Percentiles rank a stretch among this genome's conserved stretches.
These are phyloP conservation scores for Crenichthys baileyi DNA, from an alignment of 2,797 vertebrate species.

Conservation along the genomic window DNA sequence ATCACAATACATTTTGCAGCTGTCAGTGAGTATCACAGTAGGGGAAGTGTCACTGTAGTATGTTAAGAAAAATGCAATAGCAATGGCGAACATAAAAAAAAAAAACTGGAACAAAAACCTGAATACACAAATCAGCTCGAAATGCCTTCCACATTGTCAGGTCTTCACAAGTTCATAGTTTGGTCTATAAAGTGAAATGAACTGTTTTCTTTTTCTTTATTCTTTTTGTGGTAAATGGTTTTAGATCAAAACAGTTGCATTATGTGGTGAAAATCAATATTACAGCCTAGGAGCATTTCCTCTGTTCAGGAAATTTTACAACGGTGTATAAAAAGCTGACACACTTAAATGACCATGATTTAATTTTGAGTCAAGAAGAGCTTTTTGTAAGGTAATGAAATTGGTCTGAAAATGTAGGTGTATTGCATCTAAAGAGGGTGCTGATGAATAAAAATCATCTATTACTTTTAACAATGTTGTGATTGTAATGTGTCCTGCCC, in stretches of 20 bases:
- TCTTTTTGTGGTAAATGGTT: not conserved
- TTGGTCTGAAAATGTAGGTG: too few relatives aligned
- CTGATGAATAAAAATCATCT: too few relatives aligned
- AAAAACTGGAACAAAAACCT: not conserved
- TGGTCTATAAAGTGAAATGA: slow-evolving; percentile 4
- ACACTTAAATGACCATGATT: not conserved
- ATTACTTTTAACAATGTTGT: too few relatives aligned
- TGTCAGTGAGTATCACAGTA: not conserved
- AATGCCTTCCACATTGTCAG: not conserved
- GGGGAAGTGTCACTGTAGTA: not conserved
- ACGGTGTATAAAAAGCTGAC: not conserved
- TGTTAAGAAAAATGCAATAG: not conserved
- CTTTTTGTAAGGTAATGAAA: too few relatives aligned
- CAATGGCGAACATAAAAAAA: not conserved
- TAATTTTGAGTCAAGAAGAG: too few relatives aligned
- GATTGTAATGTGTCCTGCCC: too few relatives aligned
- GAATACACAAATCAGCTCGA: not conserved
- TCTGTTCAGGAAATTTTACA: not conserved
- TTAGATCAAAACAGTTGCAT: slow-evolving; percentile 7
- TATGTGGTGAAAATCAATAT: slow-evolving; percentile 16
- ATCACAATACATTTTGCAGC: not conserved
- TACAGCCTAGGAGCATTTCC: not conserved
- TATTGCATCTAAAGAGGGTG: too few relatives aligned
- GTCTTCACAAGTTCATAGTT: not conserved
- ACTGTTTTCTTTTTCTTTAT: not conserved